Base-by-base conservation (phyloP, 2,888 invertebrate species). In the Heliothis peltigera region DNA sequence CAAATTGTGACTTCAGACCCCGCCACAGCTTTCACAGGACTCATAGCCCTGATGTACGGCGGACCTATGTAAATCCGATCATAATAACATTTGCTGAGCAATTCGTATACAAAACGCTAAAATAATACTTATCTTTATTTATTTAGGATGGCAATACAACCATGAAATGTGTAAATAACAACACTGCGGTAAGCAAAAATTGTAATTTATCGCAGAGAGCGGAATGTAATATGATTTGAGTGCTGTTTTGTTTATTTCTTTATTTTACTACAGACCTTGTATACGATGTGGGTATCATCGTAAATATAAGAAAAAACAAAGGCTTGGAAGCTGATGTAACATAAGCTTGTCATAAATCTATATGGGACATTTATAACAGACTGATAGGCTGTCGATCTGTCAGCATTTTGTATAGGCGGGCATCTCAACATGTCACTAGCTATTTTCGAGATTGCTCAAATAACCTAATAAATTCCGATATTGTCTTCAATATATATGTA, bases 11-110 rank as follows among this genome's bases (percentile, higher is more conserved):
- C 96, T 85, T 97, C 97, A 69, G 97, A 96, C 18, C 97, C 97
- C 43, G 98, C 97, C 35, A 98, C 97, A 6, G 97, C 98, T 81
- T 97, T 97, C 68, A 97, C 95, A 25, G 97, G 96, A 67, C 96
- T 96, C 91, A 97, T 96, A 54, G 97, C 96, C 74, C 97, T 96
- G 74, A 97, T 97, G 89, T 97, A 97, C 21, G 97, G 97, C 10
- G 97, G 96, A 74, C 97, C 97, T 97, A 85, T 64, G 87, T 68
- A 83, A 83, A 85, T 76, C 19, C 73, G 28, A 79, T 68, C 63
- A 77, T 59, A 74, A 77, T 73, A 12, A 32, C 3, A 70, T 81
- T 80, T 76, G 58, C 65, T 60, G 43, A 72, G 57, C 72, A 73
- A 73, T 75, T 55, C 49, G 54, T 59, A 67, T 22, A 48, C 47